phyloP scores from a whole-genome alignment of 1,140 invertebrate genomes.

The Colletes gigas region DNA sequence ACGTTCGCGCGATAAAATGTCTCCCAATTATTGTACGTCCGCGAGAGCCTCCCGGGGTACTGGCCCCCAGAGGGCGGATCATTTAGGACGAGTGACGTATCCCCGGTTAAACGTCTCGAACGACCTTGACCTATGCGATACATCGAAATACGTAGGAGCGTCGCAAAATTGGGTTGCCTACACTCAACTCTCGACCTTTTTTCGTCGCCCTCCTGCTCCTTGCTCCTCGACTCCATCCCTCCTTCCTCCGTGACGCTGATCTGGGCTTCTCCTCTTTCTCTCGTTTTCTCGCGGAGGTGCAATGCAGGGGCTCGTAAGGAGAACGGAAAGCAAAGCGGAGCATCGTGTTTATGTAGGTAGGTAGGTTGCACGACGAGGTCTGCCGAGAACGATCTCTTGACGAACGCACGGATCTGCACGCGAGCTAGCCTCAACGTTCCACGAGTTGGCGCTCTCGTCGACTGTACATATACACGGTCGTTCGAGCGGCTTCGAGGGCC shows the following conservation, averaged over 20 bases:
- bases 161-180: conserved; percentile 64
- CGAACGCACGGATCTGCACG: conserved; percentile 28
- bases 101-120: conserved; percentile 26
- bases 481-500: too few relatives aligned
- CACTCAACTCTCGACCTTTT: conserved; percentile 53
- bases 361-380: conserved; percentile 67
- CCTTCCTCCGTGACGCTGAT: not conserved
- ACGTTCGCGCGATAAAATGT: too few relatives aligned
- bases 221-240: not conserved
- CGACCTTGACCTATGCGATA: conserved; percentile 60
- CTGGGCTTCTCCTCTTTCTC: conserved; percentile 36
- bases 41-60: too few relatives aligned
- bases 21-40: too few relatives aligned
- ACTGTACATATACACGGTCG: too few relatives aligned
- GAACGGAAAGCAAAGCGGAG: conserved; percentile 70
- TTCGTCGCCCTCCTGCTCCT: conserved; percentile 19
- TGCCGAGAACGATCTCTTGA: conserved; percentile 51
- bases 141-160: conserved; percentile 46
- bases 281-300: conserved; percentile 58
- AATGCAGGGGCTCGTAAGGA: conserved; percentile 64
- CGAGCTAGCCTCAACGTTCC: not conserved
- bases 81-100: conserved; percentile 33
- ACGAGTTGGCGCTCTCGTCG: not conserved
- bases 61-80: not conserved
- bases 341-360: conserved; percentile 71